Evolutionary conservation across 30 jellyfish, hydroid and myxozoan genomes (phyloP).

Genomic region (Morbakka virulenta): DNA sequence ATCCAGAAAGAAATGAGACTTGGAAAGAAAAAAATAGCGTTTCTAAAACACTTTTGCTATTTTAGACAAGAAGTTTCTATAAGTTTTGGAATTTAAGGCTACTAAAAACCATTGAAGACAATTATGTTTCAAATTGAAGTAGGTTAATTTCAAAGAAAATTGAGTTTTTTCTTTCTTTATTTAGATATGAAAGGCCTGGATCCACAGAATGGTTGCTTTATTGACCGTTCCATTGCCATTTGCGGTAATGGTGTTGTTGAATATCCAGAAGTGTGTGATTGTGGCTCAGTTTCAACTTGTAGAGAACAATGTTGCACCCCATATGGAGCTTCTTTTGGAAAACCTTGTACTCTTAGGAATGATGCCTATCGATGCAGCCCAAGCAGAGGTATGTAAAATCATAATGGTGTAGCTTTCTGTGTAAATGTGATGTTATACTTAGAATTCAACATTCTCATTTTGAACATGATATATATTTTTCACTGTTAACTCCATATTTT

Average conservation of each 20-base stretch:
- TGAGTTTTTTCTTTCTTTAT: background rate
- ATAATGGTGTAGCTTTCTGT: background rate
- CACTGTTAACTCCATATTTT: too few species aligned
- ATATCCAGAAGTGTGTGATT: conserved; percentile 89
- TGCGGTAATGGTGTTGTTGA: conserved; percentile 97
- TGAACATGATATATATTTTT: too few species aligned
- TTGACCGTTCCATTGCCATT: conserved; percentile 71
- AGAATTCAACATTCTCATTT: too few species aligned
- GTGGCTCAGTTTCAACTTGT: conserved; percentile 91
- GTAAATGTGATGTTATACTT: too few species aligned
- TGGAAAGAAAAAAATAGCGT: too few species aligned
- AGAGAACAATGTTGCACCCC: conserved; percentile 91
- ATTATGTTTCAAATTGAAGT: too few species aligned
- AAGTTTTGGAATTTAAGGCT: too few species aligned
- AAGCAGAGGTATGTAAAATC: conserved; percentile 62
- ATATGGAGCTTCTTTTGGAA: conserved; percentile 73
- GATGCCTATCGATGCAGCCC: conserved; percentile 91
- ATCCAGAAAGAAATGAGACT: too few species aligned
- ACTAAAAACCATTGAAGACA: too few species aligned
- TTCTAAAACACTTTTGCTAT: too few species aligned
- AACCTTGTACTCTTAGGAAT: conserved; percentile 75
- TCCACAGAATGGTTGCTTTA: conserved; percentile 71
- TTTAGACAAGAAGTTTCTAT: too few species aligned
- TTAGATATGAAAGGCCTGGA: conserved; percentile 90
- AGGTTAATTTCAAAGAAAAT: too few species aligned